A percentile compares a stretch with the other conserved stretches of the same genome.
These are phyloP conservation scores for Ochotona princeps DNA, from an alignment of 2,113 vertebrate genomes.

Conservation along the genomic window DNA sequence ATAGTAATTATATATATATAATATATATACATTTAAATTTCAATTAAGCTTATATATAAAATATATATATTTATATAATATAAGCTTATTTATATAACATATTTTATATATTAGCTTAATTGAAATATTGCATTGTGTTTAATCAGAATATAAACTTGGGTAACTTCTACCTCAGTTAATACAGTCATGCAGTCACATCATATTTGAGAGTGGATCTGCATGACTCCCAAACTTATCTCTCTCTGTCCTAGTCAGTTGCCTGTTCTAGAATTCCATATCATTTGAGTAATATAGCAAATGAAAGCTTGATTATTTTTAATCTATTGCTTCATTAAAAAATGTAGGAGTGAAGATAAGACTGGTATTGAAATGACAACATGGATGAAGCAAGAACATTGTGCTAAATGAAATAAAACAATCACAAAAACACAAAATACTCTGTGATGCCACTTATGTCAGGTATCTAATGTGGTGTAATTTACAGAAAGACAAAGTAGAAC, in stretches of 20 bases:
- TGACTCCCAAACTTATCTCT: not conserved
- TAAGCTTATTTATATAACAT: too few species aligned
- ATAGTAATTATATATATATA: too few species aligned
- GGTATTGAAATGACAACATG: not conserved
- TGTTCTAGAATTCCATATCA: not conserved
- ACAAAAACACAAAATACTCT: not conserved
- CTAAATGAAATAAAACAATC: not conserved
- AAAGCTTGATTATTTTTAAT: constrained; percentile 31
- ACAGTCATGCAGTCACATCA: not conserved
- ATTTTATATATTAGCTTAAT: constrained; percentile 3
- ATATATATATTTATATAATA: too few species aligned
- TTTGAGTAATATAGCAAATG: not conserved
- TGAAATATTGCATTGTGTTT: not conserved
- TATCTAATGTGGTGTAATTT: not conserved
- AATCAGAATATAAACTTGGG: not conserved
- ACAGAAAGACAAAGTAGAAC: not conserved
- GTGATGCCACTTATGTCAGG: not conserved
- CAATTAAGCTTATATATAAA: too few species aligned
- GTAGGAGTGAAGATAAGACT: not conserved
- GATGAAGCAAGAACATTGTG: not conserved
- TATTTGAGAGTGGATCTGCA: not conserved
- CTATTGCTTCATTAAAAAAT: not conserved
- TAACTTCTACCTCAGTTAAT: not conserved
- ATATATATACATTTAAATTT: too few species aligned
- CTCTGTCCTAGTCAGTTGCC: not conserved